A percentile compares a stretch with the other conserved stretches of the same genome.
Evolutionary conservation across 2,888 invertebrate species (phyloP).

Genomic region (Drosophila anomelani): DNA sequence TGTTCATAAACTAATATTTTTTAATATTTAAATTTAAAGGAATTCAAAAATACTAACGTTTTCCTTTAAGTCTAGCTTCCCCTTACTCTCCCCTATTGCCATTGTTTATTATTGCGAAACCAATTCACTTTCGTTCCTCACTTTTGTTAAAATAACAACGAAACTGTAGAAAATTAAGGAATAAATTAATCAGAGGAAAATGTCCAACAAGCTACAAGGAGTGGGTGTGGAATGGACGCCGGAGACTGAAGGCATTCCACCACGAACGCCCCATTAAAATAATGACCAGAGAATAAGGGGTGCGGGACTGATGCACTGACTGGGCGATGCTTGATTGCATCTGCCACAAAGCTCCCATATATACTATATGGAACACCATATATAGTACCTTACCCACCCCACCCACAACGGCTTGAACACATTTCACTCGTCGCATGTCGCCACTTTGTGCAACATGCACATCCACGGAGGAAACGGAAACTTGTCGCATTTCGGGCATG

Average conservation of each 20-base stretch:
- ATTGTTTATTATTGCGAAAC: background rate
- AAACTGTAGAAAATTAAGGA: conserved; percentile 55
- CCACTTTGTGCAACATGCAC: conserved; percentile 50
- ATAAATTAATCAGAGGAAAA: conserved; percentile 49
- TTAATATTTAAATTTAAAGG: too few relatives aligned
- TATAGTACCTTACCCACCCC: background rate
- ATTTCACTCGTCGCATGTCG: conserved; percentile 46
- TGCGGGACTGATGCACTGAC: conserved; percentile 13
- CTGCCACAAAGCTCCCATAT: conserved; percentile 28
- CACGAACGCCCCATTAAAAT: conserved; percentile 40
- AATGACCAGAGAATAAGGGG: conserved; percentile 24
- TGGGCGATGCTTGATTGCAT: conserved; percentile 45
- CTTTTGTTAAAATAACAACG: conserved; percentile 42
- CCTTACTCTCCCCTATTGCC: background rate
- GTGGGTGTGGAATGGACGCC: conserved; percentile 5
- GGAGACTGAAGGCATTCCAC: conserved; percentile 21
- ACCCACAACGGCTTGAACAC: conserved; percentile 18
- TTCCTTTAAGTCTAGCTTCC: background rate
- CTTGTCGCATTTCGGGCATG: conserved; percentile 47
- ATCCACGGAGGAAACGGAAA: conserved; percentile 48
- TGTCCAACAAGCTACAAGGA: conserved; percentile 6
- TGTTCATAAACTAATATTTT: too few relatives aligned
- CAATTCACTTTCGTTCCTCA: background rate
- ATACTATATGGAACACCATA: background rate
- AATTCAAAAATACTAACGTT: background rate